Percentiles rank a stretch among this genome's conserved stretches.
Conservation (phyloP, 2,113 vertebrate genomes). For the Capreolus pygargus region DNA sequence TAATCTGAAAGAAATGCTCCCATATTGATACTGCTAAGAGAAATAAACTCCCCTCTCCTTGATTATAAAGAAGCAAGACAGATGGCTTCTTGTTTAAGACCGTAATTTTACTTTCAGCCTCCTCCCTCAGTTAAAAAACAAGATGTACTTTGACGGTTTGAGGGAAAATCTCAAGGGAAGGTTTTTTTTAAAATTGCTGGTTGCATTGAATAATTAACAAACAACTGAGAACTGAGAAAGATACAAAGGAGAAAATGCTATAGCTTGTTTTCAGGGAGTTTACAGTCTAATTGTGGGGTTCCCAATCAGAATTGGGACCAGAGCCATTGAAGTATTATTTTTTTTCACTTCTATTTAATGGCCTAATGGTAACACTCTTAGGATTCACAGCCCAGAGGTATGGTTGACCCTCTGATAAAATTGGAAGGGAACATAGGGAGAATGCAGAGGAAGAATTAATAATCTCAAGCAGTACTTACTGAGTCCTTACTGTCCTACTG, state of each 20-base stretch:
- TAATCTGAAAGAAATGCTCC: conserved; percentile 63
- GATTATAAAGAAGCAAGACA: conserved; percentile 73
- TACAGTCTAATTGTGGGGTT: conserved; percentile 58
- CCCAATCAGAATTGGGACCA: conserved; percentile 7
- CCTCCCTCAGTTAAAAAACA: conserved; percentile 71
- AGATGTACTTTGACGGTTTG: conserved; percentile 73
- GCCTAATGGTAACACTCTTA: background rate
- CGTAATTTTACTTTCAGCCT: conserved; percentile 73
- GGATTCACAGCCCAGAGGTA: background rate
- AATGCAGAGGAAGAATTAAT: background rate
- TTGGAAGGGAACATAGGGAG: background rate
- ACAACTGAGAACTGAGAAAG: conserved; percentile 43
- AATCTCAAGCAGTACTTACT: background rate
- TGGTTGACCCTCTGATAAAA: background rate
- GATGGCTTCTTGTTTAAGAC: conserved; percentile 74
- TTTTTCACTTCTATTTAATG: conserved; percentile 1
- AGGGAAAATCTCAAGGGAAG: conserved; percentile 68
- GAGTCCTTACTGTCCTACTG: background rate
- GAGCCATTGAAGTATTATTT: conserved; percentile 19
- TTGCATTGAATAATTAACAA: conserved; percentile 71
- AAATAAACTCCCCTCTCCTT: conserved; percentile 67
- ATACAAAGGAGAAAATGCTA: conserved; percentile 51
- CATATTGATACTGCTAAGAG: conserved; percentile 68
- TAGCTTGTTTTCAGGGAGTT: conserved; percentile 68
- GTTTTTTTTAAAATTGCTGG: conserved; percentile 48